These are phyloP conservation scores for Sternarchorhynchus goeldii DNA, from an alignment of 2,797 vertebrate species.

Conservation along the genomic window DNA sequence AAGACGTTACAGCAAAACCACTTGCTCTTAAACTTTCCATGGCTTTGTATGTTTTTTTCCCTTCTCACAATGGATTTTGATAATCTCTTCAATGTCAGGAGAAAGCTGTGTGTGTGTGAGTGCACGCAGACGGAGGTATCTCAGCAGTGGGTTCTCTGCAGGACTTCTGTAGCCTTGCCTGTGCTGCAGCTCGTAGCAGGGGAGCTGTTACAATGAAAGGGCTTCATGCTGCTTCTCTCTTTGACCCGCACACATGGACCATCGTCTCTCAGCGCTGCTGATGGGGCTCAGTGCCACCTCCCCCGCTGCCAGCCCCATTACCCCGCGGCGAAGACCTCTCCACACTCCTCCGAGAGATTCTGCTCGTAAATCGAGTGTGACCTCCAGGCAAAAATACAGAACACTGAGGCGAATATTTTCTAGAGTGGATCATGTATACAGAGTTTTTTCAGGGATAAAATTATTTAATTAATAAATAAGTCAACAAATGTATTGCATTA, in stretches of 20 bases:
- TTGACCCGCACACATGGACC: slow-evolving; percentile 44
- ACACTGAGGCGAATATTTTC: neutral
- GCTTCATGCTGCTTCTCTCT: slow-evolving; percentile 47
- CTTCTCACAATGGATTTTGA: slow-evolving; percentile 34
- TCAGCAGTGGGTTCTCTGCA: slow-evolving; percentile 38
- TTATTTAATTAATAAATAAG: too few species aligned
- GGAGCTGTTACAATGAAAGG: slow-evolving; percentile 49
- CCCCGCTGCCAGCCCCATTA: slow-evolving; percentile 36
- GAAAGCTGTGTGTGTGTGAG: slow-evolving; percentile 42
- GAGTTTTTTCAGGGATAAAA: too few species aligned
- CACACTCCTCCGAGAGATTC: slow-evolving; percentile 6
- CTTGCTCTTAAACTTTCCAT: slow-evolving; percentile 18
- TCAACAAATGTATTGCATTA: too few species aligned
- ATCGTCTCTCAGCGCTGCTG: slow-evolving; percentile 32
- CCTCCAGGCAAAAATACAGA: slow-evolving; percentile 21
- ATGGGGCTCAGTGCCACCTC: slow-evolving; percentile 42
- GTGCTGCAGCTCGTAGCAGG: slow-evolving; percentile 37
- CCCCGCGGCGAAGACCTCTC: slow-evolving; percentile 35
- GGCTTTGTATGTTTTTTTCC: slow-evolving; percentile 18
- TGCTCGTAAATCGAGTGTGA: neutral
- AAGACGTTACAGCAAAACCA: neutral
- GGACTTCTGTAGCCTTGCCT: slow-evolving; percentile 37
- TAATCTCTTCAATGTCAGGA: slow-evolving; percentile 50
- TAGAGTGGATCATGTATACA: too few species aligned
- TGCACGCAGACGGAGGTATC: slow-evolving; percentile 25